Evolutionary conservation across 1,140 invertebrate genomes (phyloP).

Genomic region (Drosophila sproati): DNA sequence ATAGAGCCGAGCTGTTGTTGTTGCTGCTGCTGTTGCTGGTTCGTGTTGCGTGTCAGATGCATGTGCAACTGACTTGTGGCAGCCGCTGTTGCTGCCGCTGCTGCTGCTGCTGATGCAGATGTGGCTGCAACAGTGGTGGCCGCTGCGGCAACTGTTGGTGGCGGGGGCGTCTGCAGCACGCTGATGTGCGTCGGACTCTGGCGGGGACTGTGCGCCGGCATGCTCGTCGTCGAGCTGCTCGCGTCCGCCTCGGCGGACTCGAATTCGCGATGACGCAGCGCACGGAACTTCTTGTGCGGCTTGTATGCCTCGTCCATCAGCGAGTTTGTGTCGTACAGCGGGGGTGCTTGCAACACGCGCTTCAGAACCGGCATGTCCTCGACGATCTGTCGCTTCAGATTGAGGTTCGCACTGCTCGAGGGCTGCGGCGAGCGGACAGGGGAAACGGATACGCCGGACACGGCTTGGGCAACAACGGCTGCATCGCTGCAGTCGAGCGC

Average conservation of each 20-base stretch:
- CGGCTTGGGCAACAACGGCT: conserved; percentile 36
- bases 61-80: conserved; percentile 85
- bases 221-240: conserved; percentile 68
- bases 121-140: conserved; percentile 5
- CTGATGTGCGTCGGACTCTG: conserved; percentile 62
- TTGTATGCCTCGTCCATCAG: conserved; percentile 97
- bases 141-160: conserved; percentile 19
- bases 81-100: conserved; percentile 78
- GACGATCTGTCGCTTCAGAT: conserved; percentile 86
- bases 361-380: conserved; percentile 97
- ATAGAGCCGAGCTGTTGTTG: conserved; percentile 84
- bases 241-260: conserved; percentile 89
- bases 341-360: conserved; percentile 95
- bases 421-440: conserved; percentile 77
- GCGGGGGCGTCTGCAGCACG: conserved; percentile 84
- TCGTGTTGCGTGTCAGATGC: conserved; percentile 84
- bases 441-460: conserved; percentile 66
- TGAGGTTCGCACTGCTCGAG: conserved; percentile 72
- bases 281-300: conserved; percentile 97
- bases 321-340: conserved; percentile 94
- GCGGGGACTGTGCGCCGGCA: conserved; percentile 62
- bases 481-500: conserved; percentile 87
- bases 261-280: conserved; percentile 90
- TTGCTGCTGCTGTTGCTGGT: conserved; percentile 49
- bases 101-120: conserved; percentile 27